Conservation (phyloP, 1,140 invertebrate genomes). For the Drosophila miranda region DNA sequence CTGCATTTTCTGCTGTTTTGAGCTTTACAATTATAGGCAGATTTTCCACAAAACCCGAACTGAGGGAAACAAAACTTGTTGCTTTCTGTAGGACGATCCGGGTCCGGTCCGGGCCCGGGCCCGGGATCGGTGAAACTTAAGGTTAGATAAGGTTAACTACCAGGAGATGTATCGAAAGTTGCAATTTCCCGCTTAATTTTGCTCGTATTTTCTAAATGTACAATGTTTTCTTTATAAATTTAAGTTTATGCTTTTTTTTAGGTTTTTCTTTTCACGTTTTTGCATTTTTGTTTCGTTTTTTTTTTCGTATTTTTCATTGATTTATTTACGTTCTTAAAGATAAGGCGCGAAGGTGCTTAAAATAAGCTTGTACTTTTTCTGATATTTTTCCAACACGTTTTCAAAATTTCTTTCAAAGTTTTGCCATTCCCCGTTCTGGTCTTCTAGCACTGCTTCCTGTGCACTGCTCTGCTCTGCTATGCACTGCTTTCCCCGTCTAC, state of each 20-base stretch:
- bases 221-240: constrained; percentile 54
- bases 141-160: constrained; percentile 61
- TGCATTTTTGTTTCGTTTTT: constrained; percentile 57
- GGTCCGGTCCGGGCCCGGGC: constrained; percentile 41
- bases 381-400: constrained; percentile 84
- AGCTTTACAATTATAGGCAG: constrained; percentile 85
- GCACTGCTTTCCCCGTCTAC: background rate
- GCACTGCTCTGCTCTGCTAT: constrained; percentile 8
- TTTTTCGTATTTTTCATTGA: constrained; percentile 72
- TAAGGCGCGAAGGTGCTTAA: constrained; percentile 89
- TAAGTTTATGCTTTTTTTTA: constrained; percentile 64
- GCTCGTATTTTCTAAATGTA: constrained; percentile 58
- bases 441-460: constrained; percentile 11
- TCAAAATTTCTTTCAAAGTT: constrained; percentile 72
- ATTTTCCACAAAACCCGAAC: constrained; percentile 86
- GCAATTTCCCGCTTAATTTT: constrained; percentile 52
- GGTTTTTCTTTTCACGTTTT: constrained; percentile 47
- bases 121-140: constrained; percentile 31
- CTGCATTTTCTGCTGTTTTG: constrained; percentile 13
- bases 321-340: constrained; percentile 85
- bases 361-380: constrained; percentile 89
- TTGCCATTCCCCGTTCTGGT: constrained; percentile 44
- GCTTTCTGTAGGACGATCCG: constrained; percentile 42
- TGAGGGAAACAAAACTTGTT: constrained; percentile 45
- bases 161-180: constrained; percentile 69